Evolutionary conservation across 1,140 invertebrate genomes (phyloP).

Genomic region (Proctacanthus coquilletti): DNA sequence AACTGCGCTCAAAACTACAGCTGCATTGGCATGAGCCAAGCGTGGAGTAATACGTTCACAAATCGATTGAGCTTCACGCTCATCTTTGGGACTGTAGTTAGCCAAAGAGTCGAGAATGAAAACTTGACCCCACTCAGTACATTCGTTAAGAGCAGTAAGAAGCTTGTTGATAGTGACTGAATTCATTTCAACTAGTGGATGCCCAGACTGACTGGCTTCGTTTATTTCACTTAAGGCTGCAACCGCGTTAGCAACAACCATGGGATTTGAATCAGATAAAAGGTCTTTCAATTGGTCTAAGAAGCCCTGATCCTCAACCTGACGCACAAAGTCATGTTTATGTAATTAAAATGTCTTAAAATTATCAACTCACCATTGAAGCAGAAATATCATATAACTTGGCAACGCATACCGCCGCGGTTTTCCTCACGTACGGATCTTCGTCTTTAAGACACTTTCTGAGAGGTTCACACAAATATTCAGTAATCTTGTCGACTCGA

Average conservation of each 20-base stretch:
- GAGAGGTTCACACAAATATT: slow-evolving; percentile 97
- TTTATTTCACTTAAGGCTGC: slow-evolving; percentile 98
- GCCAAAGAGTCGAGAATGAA: slow-evolving; percentile 97
- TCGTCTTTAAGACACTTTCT: slow-evolving; percentile 98
- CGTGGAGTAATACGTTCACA: slow-evolving; percentile 96
- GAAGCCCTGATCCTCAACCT: slow-evolving; percentile 66
- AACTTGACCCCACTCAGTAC: slow-evolving; percentile 98
- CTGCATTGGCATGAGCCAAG: slow-evolving; percentile 97
- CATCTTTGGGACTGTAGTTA: slow-evolving; percentile 94
- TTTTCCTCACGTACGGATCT: slow-evolving; percentile 98
- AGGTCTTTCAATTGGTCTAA: slow-evolving; percentile 94
- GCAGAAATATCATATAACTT: slow-evolving; percentile 99
- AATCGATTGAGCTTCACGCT: slow-evolving; percentile 97
- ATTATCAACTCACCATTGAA: slow-evolving; percentile 64
- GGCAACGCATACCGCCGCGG: slow-evolving; percentile 97
- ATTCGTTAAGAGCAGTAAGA: slow-evolving; percentile 95
- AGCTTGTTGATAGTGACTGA: slow-evolving; percentile 96
- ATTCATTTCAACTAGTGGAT: slow-evolving; percentile 90
- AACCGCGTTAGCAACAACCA: slow-evolving; percentile 99
- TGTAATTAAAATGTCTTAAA: slow-evolving; percentile 3
- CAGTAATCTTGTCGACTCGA: slow-evolving; percentile 98
- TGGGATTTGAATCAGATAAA: slow-evolving; percentile 98
- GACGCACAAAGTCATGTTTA: not conserved
- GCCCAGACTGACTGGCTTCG: slow-evolving; percentile 84
- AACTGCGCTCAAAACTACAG: slow-evolving; percentile 97